These are phyloP conservation scores for Crotalus helleri DNA, from an alignment of 2,113 vertebrate species.

Conservation along the genomic window DNA sequence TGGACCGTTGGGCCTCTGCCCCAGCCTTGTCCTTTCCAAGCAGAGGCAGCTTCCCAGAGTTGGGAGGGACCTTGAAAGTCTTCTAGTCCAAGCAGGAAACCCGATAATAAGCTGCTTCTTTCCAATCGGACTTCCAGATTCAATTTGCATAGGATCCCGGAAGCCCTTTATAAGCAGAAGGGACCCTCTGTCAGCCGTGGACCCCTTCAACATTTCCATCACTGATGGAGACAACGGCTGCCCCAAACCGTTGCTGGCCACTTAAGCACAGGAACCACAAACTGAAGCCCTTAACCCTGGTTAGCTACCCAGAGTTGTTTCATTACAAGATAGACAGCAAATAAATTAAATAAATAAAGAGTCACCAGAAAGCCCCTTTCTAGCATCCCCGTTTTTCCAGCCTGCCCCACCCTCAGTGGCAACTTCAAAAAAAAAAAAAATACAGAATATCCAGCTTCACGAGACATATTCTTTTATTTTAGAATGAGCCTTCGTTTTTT, in stretches of 20 bases:
- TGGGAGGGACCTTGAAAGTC: background rate
- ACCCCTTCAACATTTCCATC: background rate
- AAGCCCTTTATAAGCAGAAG: background rate
- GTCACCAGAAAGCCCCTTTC: background rate
- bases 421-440: background rate
- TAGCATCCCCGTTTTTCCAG: background rate
- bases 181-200: background rate
- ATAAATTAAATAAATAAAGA: background rate
- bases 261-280: background rate
- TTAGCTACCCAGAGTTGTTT: background rate
- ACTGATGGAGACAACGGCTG: background rate
- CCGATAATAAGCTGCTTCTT: background rate
- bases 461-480: background rate
- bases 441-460: background rate
- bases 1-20: background rate
- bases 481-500: background rate
- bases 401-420: background rate
- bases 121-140: background rate
- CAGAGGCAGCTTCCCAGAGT: background rate
- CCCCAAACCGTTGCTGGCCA: fast-evolving
- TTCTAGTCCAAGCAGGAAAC: background rate
- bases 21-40: background rate
- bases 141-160: background rate
- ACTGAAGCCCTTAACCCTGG: background rate
- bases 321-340: background rate